Evolutionary conservation across 2,888 invertebrate genomes (phyloP), one percentile per base, ranked within the genome.

Genomic region (Aporophyla lueneburgensis): DNA sequence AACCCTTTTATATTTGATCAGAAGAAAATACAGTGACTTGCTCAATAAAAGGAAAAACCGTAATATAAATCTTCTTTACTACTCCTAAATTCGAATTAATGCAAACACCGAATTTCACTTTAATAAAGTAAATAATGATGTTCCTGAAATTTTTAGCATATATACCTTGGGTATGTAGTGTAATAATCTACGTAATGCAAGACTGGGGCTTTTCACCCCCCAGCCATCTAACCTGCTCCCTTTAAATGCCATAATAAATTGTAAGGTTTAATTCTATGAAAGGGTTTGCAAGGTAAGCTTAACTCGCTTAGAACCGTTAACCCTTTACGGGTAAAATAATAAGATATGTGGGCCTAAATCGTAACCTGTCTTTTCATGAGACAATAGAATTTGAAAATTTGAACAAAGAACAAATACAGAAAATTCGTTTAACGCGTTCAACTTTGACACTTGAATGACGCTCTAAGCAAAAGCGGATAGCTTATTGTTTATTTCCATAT

Each of bases 221-320:
- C 4, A n/a, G 54, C 27, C 43, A 33, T 61, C 68, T 71, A 63
- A 51, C 80, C 59, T 43, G 53, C 53, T 54, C 21, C 69, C 58
- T 58, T 66, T 66, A 75, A 82, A 84, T 80, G 16, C 71, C 68
- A 67, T 71, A 71, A 85, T 82, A 84, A 82, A 82, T 82, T 80
- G 70, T 62, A 70, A 71, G 67, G 62, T 71, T 82, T 84, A 67
- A 75, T 67, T 75, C 62, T 63, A 61, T 54, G 46, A 70, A 76
- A 69, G 69, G 80, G 61, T 59, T 58, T 40, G 66, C 43, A 46
- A 72, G 58, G 74, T 58, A 58, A 53, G 71, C 65, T 68, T 51
- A 68, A 51, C 61, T 61, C 27, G 16, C 19, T 68, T 46, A 58
- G 46, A 75, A 62, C 51, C 63, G 74, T 74, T 65, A 74, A 46